These are phyloP conservation scores for Solea solea DNA, from an alignment of 2,113 vertebrate species.

Conservation along the genomic window DNA sequence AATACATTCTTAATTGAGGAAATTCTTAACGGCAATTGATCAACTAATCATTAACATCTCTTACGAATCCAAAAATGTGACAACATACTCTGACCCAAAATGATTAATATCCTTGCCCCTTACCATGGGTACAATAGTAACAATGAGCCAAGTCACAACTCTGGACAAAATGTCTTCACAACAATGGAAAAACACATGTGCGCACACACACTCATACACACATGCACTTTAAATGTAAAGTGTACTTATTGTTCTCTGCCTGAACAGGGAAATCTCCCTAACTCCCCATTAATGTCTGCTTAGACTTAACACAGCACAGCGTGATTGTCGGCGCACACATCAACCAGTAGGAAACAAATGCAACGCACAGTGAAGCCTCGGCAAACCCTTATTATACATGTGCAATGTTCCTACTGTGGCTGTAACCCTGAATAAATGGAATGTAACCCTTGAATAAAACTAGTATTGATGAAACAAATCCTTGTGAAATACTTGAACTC, in stretches of 20 bases:
- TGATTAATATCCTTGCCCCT: too few species aligned
- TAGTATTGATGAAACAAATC: slow-evolving; percentile 11
- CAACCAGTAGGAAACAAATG: slow-evolving; percentile 52
- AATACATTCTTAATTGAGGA: too few species aligned
- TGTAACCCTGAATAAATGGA: not conserved
- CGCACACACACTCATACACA: not conserved
- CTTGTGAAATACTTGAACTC: slow-evolving; percentile 24
- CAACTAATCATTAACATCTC: not conserved
- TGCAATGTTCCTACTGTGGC: slow-evolving; percentile 16
- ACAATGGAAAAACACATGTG: not conserved
- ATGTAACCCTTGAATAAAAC: not conserved
- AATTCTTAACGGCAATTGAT: too few species aligned
- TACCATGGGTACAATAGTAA: too few species aligned
- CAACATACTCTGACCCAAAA: too few species aligned
- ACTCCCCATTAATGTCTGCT: slow-evolving; percentile 60
- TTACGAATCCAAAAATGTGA: not conserved
- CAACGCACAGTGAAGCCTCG: slow-evolving; percentile 37
- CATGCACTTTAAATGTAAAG: slow-evolving; percentile 17
- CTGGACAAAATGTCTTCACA: too few species aligned
- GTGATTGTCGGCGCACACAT: slow-evolving; percentile 52
- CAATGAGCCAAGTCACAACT: too few species aligned
- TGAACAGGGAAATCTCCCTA: slow-evolving; percentile 41
- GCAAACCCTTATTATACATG: slow-evolving; percentile 30
- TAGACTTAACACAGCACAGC: slow-evolving; percentile 61
- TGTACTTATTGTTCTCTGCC: slow-evolving; percentile 26